Conservation (phyloP, 2,888 invertebrate species). For the Ctena decussata region DNA sequence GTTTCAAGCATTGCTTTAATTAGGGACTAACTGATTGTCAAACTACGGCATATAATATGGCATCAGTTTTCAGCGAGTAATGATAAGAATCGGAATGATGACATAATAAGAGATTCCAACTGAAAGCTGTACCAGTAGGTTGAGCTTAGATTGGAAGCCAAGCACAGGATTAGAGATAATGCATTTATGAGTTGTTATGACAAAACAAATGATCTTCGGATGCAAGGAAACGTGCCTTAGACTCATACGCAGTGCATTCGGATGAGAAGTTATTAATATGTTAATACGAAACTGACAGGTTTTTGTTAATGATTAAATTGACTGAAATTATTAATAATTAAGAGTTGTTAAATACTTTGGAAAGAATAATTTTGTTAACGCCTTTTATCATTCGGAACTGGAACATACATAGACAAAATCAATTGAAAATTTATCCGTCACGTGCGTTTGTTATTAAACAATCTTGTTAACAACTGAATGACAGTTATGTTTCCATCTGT, state of each 20-base stretch:
- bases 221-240: background rate
- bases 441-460: too few relatives aligned
- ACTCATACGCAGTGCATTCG: too few relatives aligned
- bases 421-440: too few relatives aligned
- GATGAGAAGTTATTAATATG: too few relatives aligned
- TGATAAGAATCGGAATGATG: background rate
- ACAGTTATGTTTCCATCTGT: conserved; percentile 9
- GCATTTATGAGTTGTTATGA: conserved; percentile 6
- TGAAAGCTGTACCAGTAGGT: background rate
- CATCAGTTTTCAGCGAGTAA: background rate
- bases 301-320: too few relatives aligned
- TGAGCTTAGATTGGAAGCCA: background rate
- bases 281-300: too few relatives aligned
- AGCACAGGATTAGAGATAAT: background rate
- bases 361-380: too few relatives aligned
- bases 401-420: too few relatives aligned
- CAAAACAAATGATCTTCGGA: background rate
- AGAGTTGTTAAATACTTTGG: too few relatives aligned
- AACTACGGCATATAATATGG: background rate
- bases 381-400: too few relatives aligned
- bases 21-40: conserved; percentile 5
- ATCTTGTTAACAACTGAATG: too few relatives aligned
- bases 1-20: background rate
- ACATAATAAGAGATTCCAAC: background rate
- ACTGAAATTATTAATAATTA: too few relatives aligned